These are phyloP conservation scores for Crypturellus undulatus DNA, from an alignment of 2,113 vertebrate genomes.

Conservation along the genomic window DNA sequence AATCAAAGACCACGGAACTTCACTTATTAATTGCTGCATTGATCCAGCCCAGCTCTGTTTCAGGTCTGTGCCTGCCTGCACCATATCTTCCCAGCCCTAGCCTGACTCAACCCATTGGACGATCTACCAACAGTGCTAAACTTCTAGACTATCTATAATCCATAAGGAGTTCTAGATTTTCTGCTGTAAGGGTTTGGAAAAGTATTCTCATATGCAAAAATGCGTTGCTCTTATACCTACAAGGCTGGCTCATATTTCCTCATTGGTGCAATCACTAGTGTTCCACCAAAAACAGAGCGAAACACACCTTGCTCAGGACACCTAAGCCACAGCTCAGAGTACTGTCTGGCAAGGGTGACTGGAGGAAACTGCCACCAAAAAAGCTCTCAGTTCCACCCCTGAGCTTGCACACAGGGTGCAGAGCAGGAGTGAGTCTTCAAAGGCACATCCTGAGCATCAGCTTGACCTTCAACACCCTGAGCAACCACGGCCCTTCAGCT, in stretches of 20 bases:
- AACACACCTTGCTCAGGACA: neutral
- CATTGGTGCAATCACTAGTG: neutral
- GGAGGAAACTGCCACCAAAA: neutral
- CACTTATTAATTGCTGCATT: neutral
- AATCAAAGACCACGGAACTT: neutral
- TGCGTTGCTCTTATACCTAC: neutral
- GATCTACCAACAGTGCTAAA: neutral
- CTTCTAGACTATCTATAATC: neutral
- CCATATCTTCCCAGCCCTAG: neutral
- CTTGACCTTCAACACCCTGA: neutral
- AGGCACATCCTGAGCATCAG: neutral
- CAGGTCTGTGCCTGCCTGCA: neutral
- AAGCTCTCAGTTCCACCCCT: neutral
- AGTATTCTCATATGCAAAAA: neutral
- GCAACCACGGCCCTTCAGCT: neutral
- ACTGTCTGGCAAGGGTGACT: neutral
- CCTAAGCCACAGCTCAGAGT: neutral
- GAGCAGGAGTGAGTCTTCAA: neutral
- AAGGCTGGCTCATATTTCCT: neutral
- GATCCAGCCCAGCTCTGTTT: neutral
- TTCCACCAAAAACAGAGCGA: neutral
- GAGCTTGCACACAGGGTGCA: fast-evolving
- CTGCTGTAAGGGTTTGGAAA: neutral
- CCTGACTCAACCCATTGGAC: neutral
- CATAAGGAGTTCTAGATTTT: fast-evolving